phyloP scores from a whole-genome alignment of 2,113 vertebrate genomes.

The Otocyon megalotis region DNA sequence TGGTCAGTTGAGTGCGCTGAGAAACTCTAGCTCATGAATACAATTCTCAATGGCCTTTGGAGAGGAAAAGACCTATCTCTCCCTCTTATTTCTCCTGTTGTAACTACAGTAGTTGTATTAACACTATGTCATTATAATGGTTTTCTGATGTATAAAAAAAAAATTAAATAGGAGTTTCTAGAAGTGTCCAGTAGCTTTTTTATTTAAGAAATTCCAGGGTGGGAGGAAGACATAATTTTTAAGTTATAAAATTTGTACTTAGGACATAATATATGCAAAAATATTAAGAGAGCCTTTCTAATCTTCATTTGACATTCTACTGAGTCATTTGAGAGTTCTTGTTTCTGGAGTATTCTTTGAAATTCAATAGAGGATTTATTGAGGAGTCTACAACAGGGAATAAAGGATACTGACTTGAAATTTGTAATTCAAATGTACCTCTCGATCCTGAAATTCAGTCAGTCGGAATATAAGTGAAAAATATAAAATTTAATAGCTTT shows the following conservation, averaged over 20 bases:
- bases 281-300: slow-evolving; percentile 74
- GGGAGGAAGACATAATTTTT: background rate
- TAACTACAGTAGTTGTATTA: background rate
- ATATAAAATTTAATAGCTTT: slow-evolving; percentile 60
- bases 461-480: slow-evolving; percentile 59
- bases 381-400: slow-evolving; percentile 57
- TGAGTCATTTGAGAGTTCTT: slow-evolving; percentile 67
- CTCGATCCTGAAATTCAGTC: slow-evolving; percentile 68
- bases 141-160: background rate
- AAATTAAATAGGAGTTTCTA: slow-evolving; percentile 17
- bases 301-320: slow-evolving; percentile 63
- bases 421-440: slow-evolving; percentile 73
- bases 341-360: slow-evolving; percentile 72
- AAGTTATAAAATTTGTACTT: slow-evolving; percentile 48
- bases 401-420: slow-evolving; percentile 72
- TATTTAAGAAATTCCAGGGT: slow-evolving; percentile 31
- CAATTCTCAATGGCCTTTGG: background rate
- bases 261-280: slow-evolving; percentile 65
- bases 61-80: slow-evolving; percentile 1
- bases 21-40: background rate
- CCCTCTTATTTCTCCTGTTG: background rate
- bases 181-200: slow-evolving; percentile 18
- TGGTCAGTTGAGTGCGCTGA: background rate
- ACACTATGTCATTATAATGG: background rate
- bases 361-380: slow-evolving; percentile 72